Evolutionary conservation across 2,888 invertebrate genomes (phyloP).

Genomic region (Pristionchus arcanus): DNA sequence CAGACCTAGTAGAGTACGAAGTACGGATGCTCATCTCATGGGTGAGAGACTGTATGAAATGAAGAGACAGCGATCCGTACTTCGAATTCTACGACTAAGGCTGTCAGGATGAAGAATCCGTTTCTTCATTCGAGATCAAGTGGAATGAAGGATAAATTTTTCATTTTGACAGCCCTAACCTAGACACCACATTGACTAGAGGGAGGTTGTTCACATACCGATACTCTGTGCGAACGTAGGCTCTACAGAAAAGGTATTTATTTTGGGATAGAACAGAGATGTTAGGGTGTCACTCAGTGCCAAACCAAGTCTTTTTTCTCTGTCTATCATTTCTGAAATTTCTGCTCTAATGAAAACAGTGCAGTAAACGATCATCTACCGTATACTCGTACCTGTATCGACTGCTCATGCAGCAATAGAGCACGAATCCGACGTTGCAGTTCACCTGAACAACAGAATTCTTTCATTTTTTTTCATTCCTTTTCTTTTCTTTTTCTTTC

Average conservation of each 20-base stretch:
- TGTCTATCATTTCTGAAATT: too few species aligned
- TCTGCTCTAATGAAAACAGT: too few species aligned
- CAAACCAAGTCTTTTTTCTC: too few species aligned
- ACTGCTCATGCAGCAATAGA: constrained; percentile 71
- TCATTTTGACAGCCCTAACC: not conserved
- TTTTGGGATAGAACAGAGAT: not conserved
- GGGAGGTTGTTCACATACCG: not conserved
- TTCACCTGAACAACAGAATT: constrained; percentile 55
- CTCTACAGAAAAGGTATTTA: constrained; percentile 3
- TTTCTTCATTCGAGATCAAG: not conserved
- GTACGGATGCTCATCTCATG: too few species aligned
- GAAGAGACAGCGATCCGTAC: too few species aligned
- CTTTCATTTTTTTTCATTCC: too few species aligned
- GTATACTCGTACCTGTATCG: constrained; percentile 61
- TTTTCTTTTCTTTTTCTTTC: too few species aligned
- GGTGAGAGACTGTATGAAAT: too few species aligned
- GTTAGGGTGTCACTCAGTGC: not conserved
- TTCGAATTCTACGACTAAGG: not conserved
- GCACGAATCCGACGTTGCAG: constrained; percentile 70
- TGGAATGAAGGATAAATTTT: not conserved
- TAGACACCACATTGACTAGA: not conserved
- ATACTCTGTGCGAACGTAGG: constrained; percentile 45
- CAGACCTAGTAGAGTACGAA: not conserved
- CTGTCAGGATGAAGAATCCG: not conserved
- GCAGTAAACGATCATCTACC: not conserved